These are phyloP conservation scores for Xanthia icteritia DNA, from an alignment of 2,888 invertebrate genomes.

Conservation along the genomic window DNA sequence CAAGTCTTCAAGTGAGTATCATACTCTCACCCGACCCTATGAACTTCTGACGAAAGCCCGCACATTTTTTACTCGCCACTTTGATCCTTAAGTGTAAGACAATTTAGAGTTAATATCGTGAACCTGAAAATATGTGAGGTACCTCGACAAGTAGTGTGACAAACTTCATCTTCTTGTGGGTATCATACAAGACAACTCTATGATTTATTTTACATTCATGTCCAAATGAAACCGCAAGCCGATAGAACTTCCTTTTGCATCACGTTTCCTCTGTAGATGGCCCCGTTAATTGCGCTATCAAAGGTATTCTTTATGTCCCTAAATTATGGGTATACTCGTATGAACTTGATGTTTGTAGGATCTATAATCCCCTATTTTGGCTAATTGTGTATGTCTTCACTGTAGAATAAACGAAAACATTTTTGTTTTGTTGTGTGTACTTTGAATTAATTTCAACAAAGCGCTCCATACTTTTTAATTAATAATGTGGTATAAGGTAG, in stretches of 20 bases:
- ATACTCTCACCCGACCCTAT: background rate
- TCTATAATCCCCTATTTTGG: background rate
- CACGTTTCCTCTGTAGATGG: background rate
- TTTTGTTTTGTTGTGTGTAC: no score
- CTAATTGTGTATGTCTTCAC: no score
- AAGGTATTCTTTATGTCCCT: no score
- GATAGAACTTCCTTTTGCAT: background rate
- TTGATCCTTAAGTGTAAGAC: background rate
- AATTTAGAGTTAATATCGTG: background rate
- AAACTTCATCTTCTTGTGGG: no score
- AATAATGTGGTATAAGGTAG: no score
- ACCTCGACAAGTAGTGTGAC: no score
- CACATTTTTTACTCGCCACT: no score
- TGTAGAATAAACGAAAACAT: no score
- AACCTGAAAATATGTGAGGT: no score
- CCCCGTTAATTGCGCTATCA: no score
- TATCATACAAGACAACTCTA: background rate
- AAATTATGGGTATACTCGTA: background rate
- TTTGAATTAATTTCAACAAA: no score
- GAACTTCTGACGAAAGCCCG: background rate
- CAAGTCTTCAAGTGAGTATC: slow-evolving; percentile 69
- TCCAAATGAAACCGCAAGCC: background rate
- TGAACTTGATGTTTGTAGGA: background rate
- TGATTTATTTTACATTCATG: background rate
- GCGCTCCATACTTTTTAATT: no score